phyloP scores from a whole-genome alignment of 2,888 invertebrate species.

The Lasioglossum morio region DNA sequence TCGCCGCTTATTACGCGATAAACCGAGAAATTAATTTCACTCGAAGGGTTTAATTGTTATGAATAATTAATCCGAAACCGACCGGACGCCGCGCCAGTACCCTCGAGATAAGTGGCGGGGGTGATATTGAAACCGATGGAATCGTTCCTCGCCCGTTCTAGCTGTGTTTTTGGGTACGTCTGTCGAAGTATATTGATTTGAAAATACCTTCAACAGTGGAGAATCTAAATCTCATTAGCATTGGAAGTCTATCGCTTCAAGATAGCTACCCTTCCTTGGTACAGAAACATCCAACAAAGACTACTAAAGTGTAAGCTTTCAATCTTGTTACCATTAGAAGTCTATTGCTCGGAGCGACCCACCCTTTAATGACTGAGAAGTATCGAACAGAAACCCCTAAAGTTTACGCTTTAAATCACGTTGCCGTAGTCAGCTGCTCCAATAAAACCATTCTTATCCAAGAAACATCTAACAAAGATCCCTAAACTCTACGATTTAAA shows the following conservation, averaged over 20 bases:
- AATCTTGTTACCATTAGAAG: background rate
- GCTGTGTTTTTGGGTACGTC: background rate
- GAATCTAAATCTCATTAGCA: background rate
- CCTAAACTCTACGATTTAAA: background rate
- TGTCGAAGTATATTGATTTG: background rate
- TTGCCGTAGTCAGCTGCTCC: background rate
- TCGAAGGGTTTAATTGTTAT: conserved; percentile 58
- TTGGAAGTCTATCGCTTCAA: background rate
- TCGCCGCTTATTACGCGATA: conserved; percentile 56
- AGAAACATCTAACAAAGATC: background rate
- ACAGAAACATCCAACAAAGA: background rate
- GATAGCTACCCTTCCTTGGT: background rate
- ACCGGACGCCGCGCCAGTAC: background rate
- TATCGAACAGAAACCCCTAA: background rate
- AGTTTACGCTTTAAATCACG: background rate
- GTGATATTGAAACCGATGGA: conserved; percentile 11
- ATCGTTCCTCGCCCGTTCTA: background rate
- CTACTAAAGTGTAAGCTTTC: background rate
- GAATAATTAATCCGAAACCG: conserved; percentile 54
- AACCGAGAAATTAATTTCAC: conserved; percentile 57
- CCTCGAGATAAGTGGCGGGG: conserved; percentile 31
- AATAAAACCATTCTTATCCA: background rate
- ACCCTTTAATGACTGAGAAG: background rate
- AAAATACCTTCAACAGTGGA: background rate
- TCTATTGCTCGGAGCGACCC: background rate